Evolutionary conservation across 2,113 vertebrate genomes (phyloP), one percentile per base, ranked within the genome.

Genomic region (Opisthocomus hoazin): DNA sequence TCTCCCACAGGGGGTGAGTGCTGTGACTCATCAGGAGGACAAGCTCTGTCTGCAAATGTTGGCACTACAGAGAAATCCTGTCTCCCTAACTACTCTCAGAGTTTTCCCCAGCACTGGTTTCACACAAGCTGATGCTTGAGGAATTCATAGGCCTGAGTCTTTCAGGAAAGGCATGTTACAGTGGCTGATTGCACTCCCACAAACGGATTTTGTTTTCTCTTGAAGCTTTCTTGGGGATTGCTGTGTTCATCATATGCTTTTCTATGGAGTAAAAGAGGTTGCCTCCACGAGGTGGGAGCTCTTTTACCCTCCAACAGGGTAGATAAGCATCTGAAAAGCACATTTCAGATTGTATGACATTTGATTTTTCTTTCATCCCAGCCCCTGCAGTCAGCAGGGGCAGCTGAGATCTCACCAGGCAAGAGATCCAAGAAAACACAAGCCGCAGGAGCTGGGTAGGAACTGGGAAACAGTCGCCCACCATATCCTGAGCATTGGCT

Each of bases 211-310:
- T 26, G 1, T 37, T 82, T 64, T 58, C 16, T 32, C 45, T 81
- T 41, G 60, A 87, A 85, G 6, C 17, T 10, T 81, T 73, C 64
- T 77, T 36, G 58, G 63, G 87, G 43, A 54, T 6, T 58, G n/a
- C 43, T 77, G 48, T 6, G 21, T 43, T 81, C 64, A 50, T 36
- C 24, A 6, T 10, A 29, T 19, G 36, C 13, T 66, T 82, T 71
- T 50, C 54, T 77, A 37, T 3, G 0, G 1, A 1, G 2, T 6
- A 30, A 7, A 63, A 41, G 53, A 6, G 32, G 51, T 64, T 66
- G 64, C 18, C 76, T 27, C 53, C n/a, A 15, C 0, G 1, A 57
- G 27, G 14, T 29, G 53, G 32, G 39, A 77, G 53, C 12, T 70
- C 73, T 60, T 22, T 78, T 23, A 13, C 54, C 34, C 22, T 81